Percentiles rank a stretch among this genome's conserved stretches.
phyloP scores from a whole-genome alignment of 2,797 vertebrate species.

The Ispidina picta region DNA sequence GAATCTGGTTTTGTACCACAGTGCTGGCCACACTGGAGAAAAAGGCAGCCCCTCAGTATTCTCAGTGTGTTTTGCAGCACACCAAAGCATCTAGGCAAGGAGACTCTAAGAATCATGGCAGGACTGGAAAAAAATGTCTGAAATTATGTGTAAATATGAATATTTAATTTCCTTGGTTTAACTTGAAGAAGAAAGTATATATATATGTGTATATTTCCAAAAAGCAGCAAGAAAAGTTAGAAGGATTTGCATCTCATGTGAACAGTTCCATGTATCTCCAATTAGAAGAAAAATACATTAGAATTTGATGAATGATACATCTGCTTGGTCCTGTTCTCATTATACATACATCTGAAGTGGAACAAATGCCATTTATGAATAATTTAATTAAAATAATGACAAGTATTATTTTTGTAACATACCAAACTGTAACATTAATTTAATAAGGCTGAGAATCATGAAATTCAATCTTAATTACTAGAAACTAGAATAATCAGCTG shows the following conservation, averaged over 20 bases:
- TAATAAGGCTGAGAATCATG: constrained; percentile 16
- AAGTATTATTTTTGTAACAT: constrained; percentile 32
- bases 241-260: not conserved
- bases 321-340: not conserved
- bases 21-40: not conserved
- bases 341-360: constrained; percentile 29
- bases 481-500: constrained; percentile 15
- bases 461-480: constrained; percentile 53
- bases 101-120: not conserved
- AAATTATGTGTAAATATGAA: not conserved
- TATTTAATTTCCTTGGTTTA: not conserved
- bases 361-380: constrained; percentile 47
- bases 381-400: constrained; percentile 62
- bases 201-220: not conserved
- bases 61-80: not conserved
- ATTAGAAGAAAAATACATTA: constrained; percentile 24
- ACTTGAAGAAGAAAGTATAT: not conserved
- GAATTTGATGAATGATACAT: not conserved
- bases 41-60: not conserved
- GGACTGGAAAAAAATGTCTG: not conserved
- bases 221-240: not conserved
- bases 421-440: constrained; percentile 48
- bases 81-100: not conserved
- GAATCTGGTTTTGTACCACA: not conserved
- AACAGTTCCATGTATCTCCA: not conserved